Percentiles rank a stretch among this genome's conserved stretches.
These are phyloP conservation scores for Syrrhaptes paradoxus DNA, from an alignment of 2,113 vertebrate genomes.

Conservation along the genomic window DNA sequence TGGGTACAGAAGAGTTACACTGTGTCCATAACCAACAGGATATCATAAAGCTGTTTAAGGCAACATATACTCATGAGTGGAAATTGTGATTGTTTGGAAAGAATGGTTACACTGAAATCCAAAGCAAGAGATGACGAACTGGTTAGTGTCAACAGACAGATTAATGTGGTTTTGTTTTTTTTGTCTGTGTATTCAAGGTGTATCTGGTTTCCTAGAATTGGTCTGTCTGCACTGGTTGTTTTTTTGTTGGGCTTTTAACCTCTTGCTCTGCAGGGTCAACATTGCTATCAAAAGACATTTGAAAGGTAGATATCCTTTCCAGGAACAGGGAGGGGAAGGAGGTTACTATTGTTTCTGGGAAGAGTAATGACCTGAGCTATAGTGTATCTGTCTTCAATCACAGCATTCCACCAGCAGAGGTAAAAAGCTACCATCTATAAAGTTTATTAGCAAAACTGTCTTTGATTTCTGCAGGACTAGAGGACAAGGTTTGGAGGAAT, in stretches of 20 bases:
- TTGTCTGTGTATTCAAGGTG: rapidly evolving
- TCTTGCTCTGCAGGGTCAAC: not conserved
- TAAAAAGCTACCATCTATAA: not conserved
- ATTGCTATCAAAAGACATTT: not conserved
- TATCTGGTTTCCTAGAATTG: not conserved
- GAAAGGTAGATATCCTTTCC: not conserved
- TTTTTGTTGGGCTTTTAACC: not conserved
- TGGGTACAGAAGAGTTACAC: not conserved
- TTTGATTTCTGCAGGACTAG: not conserved
- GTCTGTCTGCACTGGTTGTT: not conserved
- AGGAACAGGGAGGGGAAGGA: not conserved
- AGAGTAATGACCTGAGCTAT: not conserved
- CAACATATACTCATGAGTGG: not conserved
- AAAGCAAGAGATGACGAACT: not conserved
- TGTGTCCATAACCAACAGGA: not conserved
- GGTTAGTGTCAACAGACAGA: not conserved
- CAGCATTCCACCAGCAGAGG: not conserved
- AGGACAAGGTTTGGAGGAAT: not conserved
- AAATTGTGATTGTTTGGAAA: not conserved
- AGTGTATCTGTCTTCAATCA: not conserved
- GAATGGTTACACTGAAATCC: not conserved
- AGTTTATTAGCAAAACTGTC: not conserved
- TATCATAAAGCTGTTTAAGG: not conserved
- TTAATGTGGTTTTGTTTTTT: rapidly evolving
- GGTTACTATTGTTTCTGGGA: not conserved